Evolutionary conservation across 2,888 invertebrate genomes (phyloP), one percentile per base, ranked within the genome.

Genomic region (Rhamnusium bicolor): DNA sequence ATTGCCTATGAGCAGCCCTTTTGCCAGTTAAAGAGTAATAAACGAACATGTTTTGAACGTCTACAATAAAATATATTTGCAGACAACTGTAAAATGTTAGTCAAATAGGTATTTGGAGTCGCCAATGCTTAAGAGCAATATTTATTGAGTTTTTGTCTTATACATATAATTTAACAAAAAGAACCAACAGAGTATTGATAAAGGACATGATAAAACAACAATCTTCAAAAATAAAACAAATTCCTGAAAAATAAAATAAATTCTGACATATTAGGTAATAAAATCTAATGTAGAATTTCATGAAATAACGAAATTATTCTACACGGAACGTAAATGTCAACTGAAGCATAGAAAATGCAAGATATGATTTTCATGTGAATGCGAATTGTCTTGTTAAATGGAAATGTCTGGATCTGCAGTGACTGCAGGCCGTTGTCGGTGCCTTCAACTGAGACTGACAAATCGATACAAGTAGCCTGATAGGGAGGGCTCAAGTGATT

Each of bases 381-480:
- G 67, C 40, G 67, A 67, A 56, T 24, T 21, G 54, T 56, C 53
- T 24, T 46, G 51, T 56, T 67, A 79, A 81, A 82, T 81, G 77
- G 79, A 81, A 80, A 79, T 78, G 80, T 81, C 81, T 80, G 79
- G 79, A 80, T 76, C 78, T 72, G 76, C 76, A 78, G 73, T 69
- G 83, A 82, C 84, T 82, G 83, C 82, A 83, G 81, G 79, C 79
- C 81, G 82, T 80, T 81, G 80, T 81, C 75, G 78, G 76, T 77
- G 80, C 79, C 70, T 74, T 77, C 77, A 71, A 76, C 77, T 81
- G 80, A 74, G 74, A 77, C 77, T 77, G 83, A 84, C 85, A 84
- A 85, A 85, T 85, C 85, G 85, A 85, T 85, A 85, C 85, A 83
- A 84, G 84, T 83, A 80, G 82, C 82, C 83, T 82, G 82, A 83